phyloP scores from a whole-genome alignment of 2,113 vertebrate genomes.

The Elgaria multicarinata region DNA sequence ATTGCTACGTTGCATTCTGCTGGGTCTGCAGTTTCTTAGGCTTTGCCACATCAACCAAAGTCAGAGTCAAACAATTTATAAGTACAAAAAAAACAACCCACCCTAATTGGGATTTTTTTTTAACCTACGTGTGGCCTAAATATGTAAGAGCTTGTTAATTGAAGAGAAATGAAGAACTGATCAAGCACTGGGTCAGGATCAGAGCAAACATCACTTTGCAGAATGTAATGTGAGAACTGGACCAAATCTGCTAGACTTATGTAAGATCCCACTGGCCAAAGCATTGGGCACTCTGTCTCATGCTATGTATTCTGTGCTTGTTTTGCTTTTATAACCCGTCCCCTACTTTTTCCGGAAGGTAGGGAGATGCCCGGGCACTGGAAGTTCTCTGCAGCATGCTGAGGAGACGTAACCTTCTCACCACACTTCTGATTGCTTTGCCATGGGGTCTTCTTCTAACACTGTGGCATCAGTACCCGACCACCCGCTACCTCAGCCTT shows the following conservation, averaged over 20 bases:
- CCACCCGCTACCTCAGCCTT: slow-evolving; percentile 77
- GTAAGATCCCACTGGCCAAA: neutral
- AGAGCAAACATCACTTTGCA: neutral
- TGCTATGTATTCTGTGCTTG: neutral
- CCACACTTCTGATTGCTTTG: slow-evolving; percentile 77
- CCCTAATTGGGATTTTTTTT: neutral
- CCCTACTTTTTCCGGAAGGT: slow-evolving; percentile 51
- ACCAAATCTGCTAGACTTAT: neutral
- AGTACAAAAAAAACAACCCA: neutral
- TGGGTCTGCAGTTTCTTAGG: neutral
- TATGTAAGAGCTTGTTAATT: neutral
- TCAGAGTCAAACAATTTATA: neutral
- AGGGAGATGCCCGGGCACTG: slow-evolving; percentile 74
- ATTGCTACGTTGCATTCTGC: neutral
- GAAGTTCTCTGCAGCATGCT: slow-evolving; percentile 78
- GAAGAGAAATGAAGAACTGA: neutral
- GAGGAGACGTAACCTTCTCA: slow-evolving; percentile 81
- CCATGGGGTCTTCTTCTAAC: slow-evolving; percentile 79
- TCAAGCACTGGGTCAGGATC: neutral
- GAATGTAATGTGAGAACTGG: neutral
- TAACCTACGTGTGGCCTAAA: no score
- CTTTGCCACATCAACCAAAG: neutral
- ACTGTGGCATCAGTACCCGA: slow-evolving; percentile 79
- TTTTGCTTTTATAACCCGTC: slow-evolving; percentile 1
- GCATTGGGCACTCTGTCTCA: neutral